Base-by-base conservation (phyloP, 2,888 invertebrate species). In the Drosophila mimetica region DNA sequence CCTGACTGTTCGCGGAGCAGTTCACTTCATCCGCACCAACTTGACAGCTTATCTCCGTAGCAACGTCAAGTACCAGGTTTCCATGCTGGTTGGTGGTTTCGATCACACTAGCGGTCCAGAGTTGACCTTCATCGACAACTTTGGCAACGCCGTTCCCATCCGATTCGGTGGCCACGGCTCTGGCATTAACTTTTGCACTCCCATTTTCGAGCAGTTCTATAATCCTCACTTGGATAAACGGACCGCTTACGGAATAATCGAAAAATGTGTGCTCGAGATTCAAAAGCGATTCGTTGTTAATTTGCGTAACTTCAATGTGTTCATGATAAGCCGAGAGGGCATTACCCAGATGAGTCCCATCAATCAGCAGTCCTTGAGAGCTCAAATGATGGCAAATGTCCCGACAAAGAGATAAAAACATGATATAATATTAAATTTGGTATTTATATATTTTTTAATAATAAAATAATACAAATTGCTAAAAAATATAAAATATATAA, bases 161-260 rank as follows among this genome's bases (percentile, higher is more conserved):
- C 96, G 97, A 22, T 98, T 95, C 92, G 96, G 96, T 71, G 95
- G 96, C 44, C 97, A 98, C 92, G 99, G 99, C 9, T 97, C 97
- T 92, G 97, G 98, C 81, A 96, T 97, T 11, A 95, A 95, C 89
- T 96, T 99, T 88, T 95, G 96, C 41, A 93, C 97, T 79, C 95
- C 96, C 80, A 96, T 98, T 76, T 94, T 99, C 94, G 98, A 98
- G 91, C 94, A 96, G 71, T 95, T 96, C 89, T 95, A 98, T 91
- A 94, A 94, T 83, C 58, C 92, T 94, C 95, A 95, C 91, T 93
- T 97, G 90, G 94, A 94, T 28, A 93, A 94, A 80, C 94, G 95
- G 66, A 95, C 96, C 91, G 98, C 95, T 2, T 95, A 96, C 88
- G 94, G 94, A 42, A 92, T 98, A 60, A 89, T 98, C 89, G 94